Evolutionary conservation across 2,113 vertebrate genomes (phyloP).

Genomic region (Trinectes maculatus): DNA sequence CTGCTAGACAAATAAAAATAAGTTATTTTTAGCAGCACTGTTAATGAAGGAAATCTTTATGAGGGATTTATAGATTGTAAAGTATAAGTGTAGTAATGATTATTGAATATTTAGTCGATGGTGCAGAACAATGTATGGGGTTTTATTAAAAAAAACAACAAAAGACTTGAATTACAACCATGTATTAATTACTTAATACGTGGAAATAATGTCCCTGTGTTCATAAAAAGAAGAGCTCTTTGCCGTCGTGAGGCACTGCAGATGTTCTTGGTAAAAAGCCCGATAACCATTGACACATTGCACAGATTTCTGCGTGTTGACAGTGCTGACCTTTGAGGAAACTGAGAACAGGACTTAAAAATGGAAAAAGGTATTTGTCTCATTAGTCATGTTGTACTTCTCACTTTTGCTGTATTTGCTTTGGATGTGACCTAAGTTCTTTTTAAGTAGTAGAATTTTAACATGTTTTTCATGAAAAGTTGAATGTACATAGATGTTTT

Average conservation of each 20-base stretch:
- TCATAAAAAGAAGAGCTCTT: background rate
- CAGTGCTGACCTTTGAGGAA: constrained; percentile 7
- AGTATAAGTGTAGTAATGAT: too few relatives aligned
- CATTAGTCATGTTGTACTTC: background rate
- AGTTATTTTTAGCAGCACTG: background rate
- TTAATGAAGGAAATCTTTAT: too few relatives aligned
- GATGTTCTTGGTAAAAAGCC: background rate
- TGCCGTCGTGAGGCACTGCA: background rate
- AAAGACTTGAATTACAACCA: too few relatives aligned
- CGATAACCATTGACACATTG: background rate
- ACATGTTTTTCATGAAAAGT: too few relatives aligned
- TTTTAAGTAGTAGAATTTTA: too few relatives aligned
- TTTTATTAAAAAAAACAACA: too few relatives aligned
- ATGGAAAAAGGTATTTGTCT: background rate
- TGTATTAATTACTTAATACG: too few relatives aligned
- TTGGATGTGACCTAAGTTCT: too few relatives aligned
- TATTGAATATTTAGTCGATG: too few relatives aligned
- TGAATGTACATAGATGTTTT: too few relatives aligned
- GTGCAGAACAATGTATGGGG: too few relatives aligned
- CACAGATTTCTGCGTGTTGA: background rate
- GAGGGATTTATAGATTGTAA: too few relatives aligned
- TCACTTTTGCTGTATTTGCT: background rate
- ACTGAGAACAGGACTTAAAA: background rate
- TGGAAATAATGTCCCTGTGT: background rate
- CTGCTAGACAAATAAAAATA: background rate